These are phyloP conservation scores for Steromphala cineraria DNA, from an alignment of 2,888 invertebrate genomes.

Conservation along the genomic window DNA sequence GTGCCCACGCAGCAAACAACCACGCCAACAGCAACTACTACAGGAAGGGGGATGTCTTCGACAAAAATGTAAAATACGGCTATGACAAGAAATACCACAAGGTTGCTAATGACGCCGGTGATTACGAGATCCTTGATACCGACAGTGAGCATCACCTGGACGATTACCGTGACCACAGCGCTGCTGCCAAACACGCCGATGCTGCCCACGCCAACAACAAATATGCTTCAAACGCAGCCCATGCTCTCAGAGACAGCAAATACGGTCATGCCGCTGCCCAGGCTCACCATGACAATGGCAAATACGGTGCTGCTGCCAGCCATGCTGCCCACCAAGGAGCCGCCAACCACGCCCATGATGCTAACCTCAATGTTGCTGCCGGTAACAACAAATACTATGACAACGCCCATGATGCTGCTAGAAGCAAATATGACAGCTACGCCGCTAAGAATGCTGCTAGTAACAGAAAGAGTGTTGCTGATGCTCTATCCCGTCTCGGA, in stretches of 20 bases:
- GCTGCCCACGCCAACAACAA: constrained; percentile 27
- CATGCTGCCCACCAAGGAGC: not conserved
- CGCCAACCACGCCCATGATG: not conserved
- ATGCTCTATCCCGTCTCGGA: not conserved
- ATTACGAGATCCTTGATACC: constrained; percentile 27
- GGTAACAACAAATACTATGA: constrained; percentile 11
- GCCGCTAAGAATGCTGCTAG: not conserved
- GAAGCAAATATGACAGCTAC: not conserved
- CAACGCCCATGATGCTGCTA: not conserved
- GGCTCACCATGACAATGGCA: not conserved
- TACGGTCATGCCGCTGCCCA: constrained; percentile 12
- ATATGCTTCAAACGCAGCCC: constrained; percentile 25
- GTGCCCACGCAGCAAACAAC: not conserved
- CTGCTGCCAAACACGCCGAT: constrained; percentile 19
- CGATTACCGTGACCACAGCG: constrained; percentile 28
- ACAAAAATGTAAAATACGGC: constrained; percentile 31
- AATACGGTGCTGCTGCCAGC: not conserved
- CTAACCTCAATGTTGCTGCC: not conserved
- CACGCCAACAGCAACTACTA: constrained; percentile 8
- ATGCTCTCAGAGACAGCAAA: not conserved
- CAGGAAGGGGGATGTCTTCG: constrained; percentile 29
- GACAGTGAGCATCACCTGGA: constrained; percentile 26
- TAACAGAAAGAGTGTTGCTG: not conserved
- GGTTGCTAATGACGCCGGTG: constrained; percentile 31
- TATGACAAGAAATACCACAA: constrained; percentile 38